phyloP scores from a whole-genome alignment of 2,113 vertebrate genomes.

The Capra hircus region DNA sequence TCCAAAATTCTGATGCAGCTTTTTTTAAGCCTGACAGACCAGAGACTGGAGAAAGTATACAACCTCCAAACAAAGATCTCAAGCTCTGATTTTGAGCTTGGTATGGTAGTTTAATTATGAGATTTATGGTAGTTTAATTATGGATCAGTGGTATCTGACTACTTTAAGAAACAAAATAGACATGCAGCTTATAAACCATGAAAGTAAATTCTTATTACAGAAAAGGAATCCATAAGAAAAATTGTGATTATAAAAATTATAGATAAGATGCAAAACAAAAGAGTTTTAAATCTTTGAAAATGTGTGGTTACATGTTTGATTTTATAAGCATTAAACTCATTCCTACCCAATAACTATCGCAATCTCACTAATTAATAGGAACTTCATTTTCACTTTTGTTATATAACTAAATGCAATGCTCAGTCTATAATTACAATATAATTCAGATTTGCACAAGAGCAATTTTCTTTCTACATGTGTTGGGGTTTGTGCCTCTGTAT shows the following conservation, averaged over 20 bases:
- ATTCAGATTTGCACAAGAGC: neutral
- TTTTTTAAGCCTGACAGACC: neutral
- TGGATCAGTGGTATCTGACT: neutral
- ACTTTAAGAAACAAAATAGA: neutral
- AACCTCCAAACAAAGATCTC: neutral
- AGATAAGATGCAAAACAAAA: neutral
- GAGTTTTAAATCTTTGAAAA: conserved; percentile 25
- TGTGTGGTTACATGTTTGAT: neutral
- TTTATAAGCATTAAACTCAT: neutral
- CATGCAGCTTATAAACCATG: neutral
- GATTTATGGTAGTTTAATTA: neutral
- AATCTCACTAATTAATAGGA: neutral
- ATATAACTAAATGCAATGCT: neutral
- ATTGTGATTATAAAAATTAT: neutral
- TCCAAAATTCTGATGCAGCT: neutral
- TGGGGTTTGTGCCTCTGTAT: neutral
- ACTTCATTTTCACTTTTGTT: neutral
- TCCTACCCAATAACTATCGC: neutral
- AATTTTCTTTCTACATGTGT: neutral
- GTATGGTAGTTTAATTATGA: neutral
- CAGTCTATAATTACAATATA: neutral
- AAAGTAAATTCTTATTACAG: neutral
- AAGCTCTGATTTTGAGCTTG: neutral
- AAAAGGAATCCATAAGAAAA: neutral
- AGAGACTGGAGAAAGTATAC: neutral